Base-by-base conservation (phyloP, 2,797 vertebrate genomes). In the Taeniopygia guttata region DNA sequence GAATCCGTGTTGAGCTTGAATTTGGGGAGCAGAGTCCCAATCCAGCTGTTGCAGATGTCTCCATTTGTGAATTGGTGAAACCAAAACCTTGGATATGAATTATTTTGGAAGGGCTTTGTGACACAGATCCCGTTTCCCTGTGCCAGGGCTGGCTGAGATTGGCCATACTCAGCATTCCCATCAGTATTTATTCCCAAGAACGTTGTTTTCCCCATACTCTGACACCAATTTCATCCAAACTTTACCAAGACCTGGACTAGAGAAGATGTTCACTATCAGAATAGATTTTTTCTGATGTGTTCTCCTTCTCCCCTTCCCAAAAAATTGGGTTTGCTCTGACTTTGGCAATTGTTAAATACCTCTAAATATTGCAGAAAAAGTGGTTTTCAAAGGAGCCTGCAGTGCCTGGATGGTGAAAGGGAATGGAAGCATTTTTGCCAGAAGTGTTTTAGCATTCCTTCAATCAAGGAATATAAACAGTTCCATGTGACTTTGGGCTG, bases 401-500 rank as follows among this genome's bases (percentile, higher is more conserved):
- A 52, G 30, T 56, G 86, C 51, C 70, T 72, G 56, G n/a, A 16
- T 55, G 81, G 74, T 82, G 86, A 95, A 42, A 58, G 81, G 93
- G 84, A 87, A 64, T 82, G 70, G 90, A 76, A 67, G 72, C 66
- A 46, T 87, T 94, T 94, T 93, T 16, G 7, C 89, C 93, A 95
- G 85, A 80, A 95, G 82, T 90, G 78, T 90, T 95, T 95, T 48
- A 95, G 88, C 88, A 69, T 95, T 90, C 90, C 46, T 87, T 93
- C 94, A 94, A 69, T 96, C 93, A 95, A 60, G 89, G 78, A 25
- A n/a, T 19, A 92, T 94, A 93, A 96, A 95, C 90, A 95, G 92
- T 95, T 96, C 96, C 95, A 85, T 95, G 95, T 91, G 95, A 95
- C 81, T 91, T 56, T 54, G 70, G 75, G 25, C 82, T 56, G 91